Evolutionary conservation across 2,797 vertebrate genomes (phyloP).

Genomic region (Ctenochaetus hawaiiensis): DNA sequence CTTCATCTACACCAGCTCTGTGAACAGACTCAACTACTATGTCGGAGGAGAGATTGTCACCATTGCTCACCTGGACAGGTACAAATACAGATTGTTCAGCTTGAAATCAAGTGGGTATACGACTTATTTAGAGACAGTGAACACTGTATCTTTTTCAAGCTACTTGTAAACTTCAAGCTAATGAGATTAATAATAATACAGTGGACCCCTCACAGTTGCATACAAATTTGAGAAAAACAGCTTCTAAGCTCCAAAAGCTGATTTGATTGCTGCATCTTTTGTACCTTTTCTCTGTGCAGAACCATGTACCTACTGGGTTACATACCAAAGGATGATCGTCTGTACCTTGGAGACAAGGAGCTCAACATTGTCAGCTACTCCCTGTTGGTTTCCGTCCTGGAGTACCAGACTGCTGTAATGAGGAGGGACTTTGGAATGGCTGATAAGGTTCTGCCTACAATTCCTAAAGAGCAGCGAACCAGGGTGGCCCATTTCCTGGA

Average conservation of each 20-base stretch:
- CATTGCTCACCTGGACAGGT: conserved; percentile 94
- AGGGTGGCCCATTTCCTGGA: conserved; percentile 94
- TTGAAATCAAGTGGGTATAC: neutral
- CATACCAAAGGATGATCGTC: conserved; percentile 94
- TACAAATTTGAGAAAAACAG: neutral
- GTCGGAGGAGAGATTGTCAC: conserved; percentile 97
- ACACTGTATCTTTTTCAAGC: neutral
- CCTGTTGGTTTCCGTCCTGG: conserved; percentile 92
- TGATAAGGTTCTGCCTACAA: conserved; percentile 93
- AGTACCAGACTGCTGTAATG: conserved; percentile 97
- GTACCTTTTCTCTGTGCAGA: conserved; percentile 66
- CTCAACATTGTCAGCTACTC: conserved; percentile 93
- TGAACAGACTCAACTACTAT: conserved; percentile 95
- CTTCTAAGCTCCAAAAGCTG: neutral
- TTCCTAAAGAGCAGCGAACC: conserved; percentile 94
- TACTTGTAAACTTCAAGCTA: neutral
- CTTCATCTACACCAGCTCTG: conserved; percentile 96
- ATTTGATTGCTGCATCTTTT: neutral
- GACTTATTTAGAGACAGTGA: neutral
- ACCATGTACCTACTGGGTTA: conserved; percentile 96
- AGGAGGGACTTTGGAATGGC: conserved; percentile 93
- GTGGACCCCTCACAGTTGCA: neutral
- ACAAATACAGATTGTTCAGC: neutral
- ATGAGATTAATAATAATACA: neutral
- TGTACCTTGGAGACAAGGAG: conserved; percentile 95